Conservation (phyloP, 2,797 vertebrate species). For the Rhynchotus rufescens region DNA sequence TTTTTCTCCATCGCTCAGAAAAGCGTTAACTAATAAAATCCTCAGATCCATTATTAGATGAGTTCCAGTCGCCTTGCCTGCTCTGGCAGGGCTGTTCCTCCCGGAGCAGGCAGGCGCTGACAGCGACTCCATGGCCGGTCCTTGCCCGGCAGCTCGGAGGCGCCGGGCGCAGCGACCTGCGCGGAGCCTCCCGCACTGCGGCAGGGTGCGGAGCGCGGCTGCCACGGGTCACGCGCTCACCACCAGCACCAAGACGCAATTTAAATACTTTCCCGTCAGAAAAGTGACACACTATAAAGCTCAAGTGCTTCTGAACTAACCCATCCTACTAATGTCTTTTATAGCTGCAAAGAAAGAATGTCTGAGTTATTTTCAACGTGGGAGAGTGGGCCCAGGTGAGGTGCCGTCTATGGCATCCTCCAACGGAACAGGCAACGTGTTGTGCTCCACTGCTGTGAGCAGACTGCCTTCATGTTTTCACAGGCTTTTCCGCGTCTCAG, state of each 20-base stretch:
- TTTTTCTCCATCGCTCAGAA: not conserved
- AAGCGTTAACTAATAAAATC: not conserved
- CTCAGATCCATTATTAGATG: not conserved
- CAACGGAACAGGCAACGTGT: not conserved
- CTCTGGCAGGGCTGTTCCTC: not conserved
- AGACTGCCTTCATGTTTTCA: not conserved
- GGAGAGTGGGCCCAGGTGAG: not conserved
- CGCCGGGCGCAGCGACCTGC: too few relatives aligned
- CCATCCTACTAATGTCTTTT: not conserved
- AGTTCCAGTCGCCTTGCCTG: not conserved
- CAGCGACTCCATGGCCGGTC: not conserved
- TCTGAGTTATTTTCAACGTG: not conserved
- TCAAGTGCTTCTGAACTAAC: not conserved
- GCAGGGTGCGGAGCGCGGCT: not conserved
- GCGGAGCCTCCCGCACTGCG: too few relatives aligned
- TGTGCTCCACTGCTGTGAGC: too few relatives aligned
- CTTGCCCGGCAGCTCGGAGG: too few relatives aligned
- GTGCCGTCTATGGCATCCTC: not conserved
- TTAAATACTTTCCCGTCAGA: slow-evolving; percentile 28
- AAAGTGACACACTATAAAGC: not conserved
- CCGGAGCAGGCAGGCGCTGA: not conserved
- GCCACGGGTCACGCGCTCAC: slow-evolving; percentile 5
- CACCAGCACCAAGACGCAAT: slow-evolving; percentile 12
- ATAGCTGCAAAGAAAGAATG: not conserved
- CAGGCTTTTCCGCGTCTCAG: not conserved